Base-by-base conservation (phyloP, 2,113 vertebrate genomes). In the Phocoena sinus region DNA sequence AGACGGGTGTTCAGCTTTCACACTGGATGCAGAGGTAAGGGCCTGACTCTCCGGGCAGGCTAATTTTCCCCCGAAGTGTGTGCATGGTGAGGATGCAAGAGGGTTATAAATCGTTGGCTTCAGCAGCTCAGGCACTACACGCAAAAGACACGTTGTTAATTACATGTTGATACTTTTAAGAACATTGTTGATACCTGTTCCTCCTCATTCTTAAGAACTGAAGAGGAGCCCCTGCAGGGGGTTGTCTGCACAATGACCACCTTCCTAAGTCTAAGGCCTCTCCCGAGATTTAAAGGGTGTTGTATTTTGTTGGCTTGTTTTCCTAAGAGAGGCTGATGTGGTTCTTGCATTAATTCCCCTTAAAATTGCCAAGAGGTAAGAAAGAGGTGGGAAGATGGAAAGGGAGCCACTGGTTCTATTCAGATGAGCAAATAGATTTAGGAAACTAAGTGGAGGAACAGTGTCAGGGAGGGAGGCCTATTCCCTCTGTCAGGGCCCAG, bases 81-180 rank as follows among this genome's bases (percentile, higher is more conserved):
- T 23, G 25, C 3, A 1, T 12, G 26, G 20, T n/a, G 5, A 33
- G 10, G n/a, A 38, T 0, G 18, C 1, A 6, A 38, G 8, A 41
- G 44, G 65, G 15, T 31, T 8, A 31, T 12, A 31, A 71, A 65
- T 33, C 44, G 18, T 0, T 9, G 81, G 44, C 41, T 70, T 71
- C n/a, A 6, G 84, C 12, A 87, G 77, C 38, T 47, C 56, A 20
- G 47, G 44, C 11, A 11, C 47, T 36, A 4, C 6, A 31, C 0
- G 0, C 70, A 58, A 28, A 36, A 38, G 68, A 79, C 7, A 25
- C 9, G 63, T 15, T 14, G 7, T 47, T 53, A 31, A 31, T 41
- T 65, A 44, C 23, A 4, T 21, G 8, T 3, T 74, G 73, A 53
- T 1, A 8, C 31, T 36, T 80, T 33, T 33, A 58, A 85, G 65